Base-by-base conservation (phyloP, 1,140 invertebrate species). In the Macrocentrus cingulum region DNA sequence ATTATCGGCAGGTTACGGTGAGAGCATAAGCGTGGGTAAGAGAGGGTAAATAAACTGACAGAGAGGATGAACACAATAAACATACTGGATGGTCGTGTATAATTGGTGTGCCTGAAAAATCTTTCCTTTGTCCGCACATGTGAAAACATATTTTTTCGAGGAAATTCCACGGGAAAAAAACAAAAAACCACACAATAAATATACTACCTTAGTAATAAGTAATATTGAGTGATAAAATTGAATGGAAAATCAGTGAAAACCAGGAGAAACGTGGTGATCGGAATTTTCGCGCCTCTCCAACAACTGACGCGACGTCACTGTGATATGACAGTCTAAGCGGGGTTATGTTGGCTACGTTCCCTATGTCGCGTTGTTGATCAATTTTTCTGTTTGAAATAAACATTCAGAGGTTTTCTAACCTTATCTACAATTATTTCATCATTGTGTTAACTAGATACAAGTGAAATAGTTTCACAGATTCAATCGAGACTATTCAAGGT, bases 311-410 rank as follows among this genome's bases (percentile, higher is more conserved):
- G 64, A 64, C 60, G 61, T 29, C 25, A 66, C 53, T 62, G 64
- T 72, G 69, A 69, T 66, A 69, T 72, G 69, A 69, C 67, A 69
- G 57, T 59, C 45, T 45, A 49, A 45, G 34, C 62, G 67, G 62
- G 68, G 73, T 76, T 75, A 75, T 75, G 74, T 74, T 66, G 52
- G 44, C 34, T 36, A 60, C 56, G 60, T 65, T 57, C 37, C 39
- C n/a, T 48, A 59, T 45, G 52, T 58, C 44, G 41, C 54, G 23
- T 45, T 34, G 16, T 32, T 32, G 5, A n/a, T 13, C 5, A 15
- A 19, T 36, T 44, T 11, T 3, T n/a, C 5, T 16, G 16, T 0
- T 49, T 39, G 22, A 46, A 46, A 13, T 37, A 4, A 41, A 56
- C 9, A 53, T 8, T 46, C 41, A 20, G 25, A 15, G 11, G 18